Base-by-base conservation (phyloP, 2,888 invertebrate species). In the Phlogophora meticulosa region DNA sequence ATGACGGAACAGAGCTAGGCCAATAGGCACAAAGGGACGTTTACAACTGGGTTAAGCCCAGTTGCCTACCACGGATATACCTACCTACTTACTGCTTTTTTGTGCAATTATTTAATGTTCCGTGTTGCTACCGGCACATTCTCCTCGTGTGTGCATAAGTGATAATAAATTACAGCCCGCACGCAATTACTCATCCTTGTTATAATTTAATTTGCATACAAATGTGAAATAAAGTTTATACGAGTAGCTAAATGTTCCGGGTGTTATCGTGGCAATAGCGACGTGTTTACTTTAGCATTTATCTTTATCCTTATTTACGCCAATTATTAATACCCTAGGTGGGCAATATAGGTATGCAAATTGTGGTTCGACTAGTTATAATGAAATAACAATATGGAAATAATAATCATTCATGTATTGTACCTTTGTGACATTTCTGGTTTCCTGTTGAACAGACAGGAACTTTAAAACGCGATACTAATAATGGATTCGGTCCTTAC, bases 151-250 rank as follows among this genome's bases (percentile, higher is more conserved):
- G 20, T 46, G 34, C 38, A 9, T 42, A 53, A 20, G 61, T 43
- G 48, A 53, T 65, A 73, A 56, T 76, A 60, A 70, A 76, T 70
- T 43, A 70, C 36, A 45, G 13, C 20, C 40, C 20, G 48, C 59
- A 69, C 53, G 48, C 56, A 76, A 68, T 76, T 38, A 34, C 48
- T 70, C 74, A 67, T 78, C 67, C 49, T 78, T 38, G 46, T 48
- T 56, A 56, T 55, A 62, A 73, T 73, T 67, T 67, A 34, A 78
- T 76, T 78, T 58, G 20, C 75, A 78, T 76, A 74, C 45, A 40
- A 45, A 63, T 73, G 58, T 48, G 42, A 48, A 72, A 58, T 24
- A 20, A 42, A 55, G 49, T 60, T 42, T 38, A 52, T 76, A n/a
- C n/a, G n/a, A n/a, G n/a, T n/a, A 51, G 46, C 56, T 42, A 42